Base-by-base conservation (phyloP, 2,113 vertebrate species). In the Pseudorasbora parva region DNA sequence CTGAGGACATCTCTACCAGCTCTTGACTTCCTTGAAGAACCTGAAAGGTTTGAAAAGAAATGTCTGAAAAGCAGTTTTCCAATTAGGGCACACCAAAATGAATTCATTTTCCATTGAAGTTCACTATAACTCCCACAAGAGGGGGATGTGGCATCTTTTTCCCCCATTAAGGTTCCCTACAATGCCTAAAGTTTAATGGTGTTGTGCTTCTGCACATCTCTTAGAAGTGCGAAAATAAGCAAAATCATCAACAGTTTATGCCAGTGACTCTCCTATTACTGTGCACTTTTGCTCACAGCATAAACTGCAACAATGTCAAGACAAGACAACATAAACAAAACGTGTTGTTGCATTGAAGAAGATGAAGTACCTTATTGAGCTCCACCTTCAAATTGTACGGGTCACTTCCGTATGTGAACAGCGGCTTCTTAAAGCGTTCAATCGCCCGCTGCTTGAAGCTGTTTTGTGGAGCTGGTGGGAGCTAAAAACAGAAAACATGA, bases 341-440 rank as follows among this genome's bases (percentile, higher is more conserved):
- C 10, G 19, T 19, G 7, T 17, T 7, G 5, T 25, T 17, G 23
- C 41, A 10, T 62, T 66, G n/a, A 10, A 27, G 21, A 19, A 30
- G 27, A 41, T 51, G 17, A 5, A 78, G 51, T 47, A 98, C 93
- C 94, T 96, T 97, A 92, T 95, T 95, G 76, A 97, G 95, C 92
- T 97, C 96, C 87, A 91, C 92, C 87, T 98, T 98, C 88, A 98
- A 90, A 85, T 93, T 92, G 91, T 90, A 95, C 0, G 95, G 93
- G 85, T 95, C 95, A 43, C 95, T 98, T 73, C 94, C 94, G 17
- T 88, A 87, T 64, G 94, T 93, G 91, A 99, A 98, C 37, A 98
- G 94, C 21, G 95, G 95, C 89, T 97, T 98, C 91, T 97, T 98
- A 87, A 97, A 97, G 88, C 93, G 94, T 69, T 96, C 96, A 47